Evolutionary conservation across 2,888 invertebrate genomes (phyloP), one percentile per base, ranked within the genome.

Genomic region (Stegophylla sp.): DNA sequence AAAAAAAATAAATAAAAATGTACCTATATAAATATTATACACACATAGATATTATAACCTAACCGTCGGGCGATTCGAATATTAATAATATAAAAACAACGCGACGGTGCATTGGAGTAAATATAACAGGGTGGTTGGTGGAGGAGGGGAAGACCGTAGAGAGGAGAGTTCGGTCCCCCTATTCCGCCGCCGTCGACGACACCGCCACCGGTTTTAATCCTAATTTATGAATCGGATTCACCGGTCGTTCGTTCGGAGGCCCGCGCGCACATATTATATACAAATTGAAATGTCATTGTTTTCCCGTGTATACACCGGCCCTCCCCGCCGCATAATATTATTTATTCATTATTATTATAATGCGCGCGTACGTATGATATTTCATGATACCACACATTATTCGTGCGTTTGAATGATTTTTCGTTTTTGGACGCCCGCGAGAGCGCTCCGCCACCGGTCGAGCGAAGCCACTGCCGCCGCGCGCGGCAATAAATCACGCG

Each of bases 161-260:
- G n/a, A n/a, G n/a, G 34, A 41, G 12, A 7, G 3, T 34, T 23
- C 61, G n/a, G 63, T 56, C 10, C 74, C 63, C n/a, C 34, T 34
- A 34, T 3, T 34, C 15, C 61, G 26, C 76, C 53, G 10, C 61
- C 48, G 45, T 59, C 48, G 4, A 66, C 15, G 28, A 34, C 34
- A 34, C 59, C 45, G 76, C 66, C 67, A 59, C 67, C 59, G 67
- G 75, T 76, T 76, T 66, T 77, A 69, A 77, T 69, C 69, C 77
- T 77, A 77, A 77, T 77, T 77, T 77, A 77, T 77, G 77, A 77
- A 77, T 77, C 77, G 67, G 67, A 43, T 77, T 56, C 77, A 67
- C 67, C 74, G 45, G 73, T 28, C 51, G 34, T 51, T 73, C 73
- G n/a, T n/a, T n/a, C n/a, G n/a, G n/a, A n/a, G n/a, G 9, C 1